Evolutionary conservation across 2,888 invertebrate species (phyloP).

Genomic region (Dolichomitus sp.): DNA sequence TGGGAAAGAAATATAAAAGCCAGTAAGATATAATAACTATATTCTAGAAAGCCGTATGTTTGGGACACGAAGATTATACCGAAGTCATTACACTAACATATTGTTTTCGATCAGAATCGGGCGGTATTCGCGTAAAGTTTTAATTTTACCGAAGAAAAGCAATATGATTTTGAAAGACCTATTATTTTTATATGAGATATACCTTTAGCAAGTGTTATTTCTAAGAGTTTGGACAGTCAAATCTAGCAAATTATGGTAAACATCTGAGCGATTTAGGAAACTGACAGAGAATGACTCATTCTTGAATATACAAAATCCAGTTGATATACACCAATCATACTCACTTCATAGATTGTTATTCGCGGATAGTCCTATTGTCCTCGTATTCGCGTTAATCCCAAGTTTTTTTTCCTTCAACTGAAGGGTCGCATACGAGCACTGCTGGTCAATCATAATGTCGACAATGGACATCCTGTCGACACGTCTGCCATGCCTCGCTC

Average conservation of each 20-base stretch:
- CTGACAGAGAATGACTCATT: background rate
- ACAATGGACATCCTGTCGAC: slow-evolving; percentile 26
- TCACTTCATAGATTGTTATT: slow-evolving; percentile 15
- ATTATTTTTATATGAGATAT: too few species aligned
- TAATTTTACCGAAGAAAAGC: background rate
- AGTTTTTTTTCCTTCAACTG: slow-evolving; percentile 20
- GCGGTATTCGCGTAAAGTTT: too few species aligned
- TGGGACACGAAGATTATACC: background rate
- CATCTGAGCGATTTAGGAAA: background rate
- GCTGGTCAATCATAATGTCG: slow-evolving; percentile 41
- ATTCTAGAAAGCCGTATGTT: background rate
- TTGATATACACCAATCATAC: background rate
- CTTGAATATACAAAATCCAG: background rate
- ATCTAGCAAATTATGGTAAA: too few species aligned
- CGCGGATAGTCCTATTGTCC: slow-evolving; percentile 23
- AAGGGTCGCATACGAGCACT: slow-evolving; percentile 19
- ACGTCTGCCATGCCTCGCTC: slow-evolving; percentile 7
- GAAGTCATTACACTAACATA: background rate
- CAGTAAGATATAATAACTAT: background rate
- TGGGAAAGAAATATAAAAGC: background rate
- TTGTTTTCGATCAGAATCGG: background rate
- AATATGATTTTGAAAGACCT: background rate
- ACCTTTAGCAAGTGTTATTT: too few species aligned
- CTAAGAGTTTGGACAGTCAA: too few species aligned
- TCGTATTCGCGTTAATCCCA: slow-evolving; percentile 12